Conservation (phyloP, 2,113 vertebrate species). For the Alosa alosa region DNA sequence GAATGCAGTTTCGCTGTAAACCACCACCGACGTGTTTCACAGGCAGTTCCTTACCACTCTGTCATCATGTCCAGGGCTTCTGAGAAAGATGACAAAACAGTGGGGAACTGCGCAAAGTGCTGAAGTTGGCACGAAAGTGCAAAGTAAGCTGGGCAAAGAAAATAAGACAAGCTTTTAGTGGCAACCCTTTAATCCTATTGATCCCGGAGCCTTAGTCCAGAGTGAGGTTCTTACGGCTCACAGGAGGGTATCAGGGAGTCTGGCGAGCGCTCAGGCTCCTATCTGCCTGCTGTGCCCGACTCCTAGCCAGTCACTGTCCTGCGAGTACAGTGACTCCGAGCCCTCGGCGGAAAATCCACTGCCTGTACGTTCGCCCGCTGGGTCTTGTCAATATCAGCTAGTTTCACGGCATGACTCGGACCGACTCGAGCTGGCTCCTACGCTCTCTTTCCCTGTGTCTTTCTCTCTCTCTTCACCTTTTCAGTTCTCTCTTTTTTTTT, state of each 20-base stretch:
- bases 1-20: not conserved
- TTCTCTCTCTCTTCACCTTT: not conserved
- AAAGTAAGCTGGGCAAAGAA: slow-evolving; percentile 68
- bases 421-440: not conserved
- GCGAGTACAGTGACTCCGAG: slow-evolving; percentile 9
- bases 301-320: slow-evolving; percentile 29
- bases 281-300: slow-evolving; percentile 33
- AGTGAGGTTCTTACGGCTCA: slow-evolving; percentile 57
- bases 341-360: slow-evolving; percentile 24
- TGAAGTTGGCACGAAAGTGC: slow-evolving; percentile 59
- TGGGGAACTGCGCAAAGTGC: slow-evolving; percentile 27
- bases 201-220: slow-evolving; percentile 69
- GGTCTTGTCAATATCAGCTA: not conserved
- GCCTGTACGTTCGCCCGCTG: not conserved
- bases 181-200: slow-evolving; percentile 82
- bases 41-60: not conserved
- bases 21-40: not conserved
- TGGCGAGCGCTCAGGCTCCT: slow-evolving; percentile 28
- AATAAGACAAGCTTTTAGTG: slow-evolving; percentile 72
- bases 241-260: slow-evolving; percentile 48
- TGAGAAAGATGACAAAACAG: not conserved
- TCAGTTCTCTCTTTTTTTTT: not conserved
- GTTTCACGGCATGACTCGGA: not conserved
- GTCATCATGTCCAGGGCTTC: not conserved
- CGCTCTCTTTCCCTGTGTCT: not conserved